Percentiles rank a stretch among this genome's conserved stretches.
phyloP scores from a whole-genome alignment of 2,888 invertebrate species.

The Camptogramma bilineatum region DNA sequence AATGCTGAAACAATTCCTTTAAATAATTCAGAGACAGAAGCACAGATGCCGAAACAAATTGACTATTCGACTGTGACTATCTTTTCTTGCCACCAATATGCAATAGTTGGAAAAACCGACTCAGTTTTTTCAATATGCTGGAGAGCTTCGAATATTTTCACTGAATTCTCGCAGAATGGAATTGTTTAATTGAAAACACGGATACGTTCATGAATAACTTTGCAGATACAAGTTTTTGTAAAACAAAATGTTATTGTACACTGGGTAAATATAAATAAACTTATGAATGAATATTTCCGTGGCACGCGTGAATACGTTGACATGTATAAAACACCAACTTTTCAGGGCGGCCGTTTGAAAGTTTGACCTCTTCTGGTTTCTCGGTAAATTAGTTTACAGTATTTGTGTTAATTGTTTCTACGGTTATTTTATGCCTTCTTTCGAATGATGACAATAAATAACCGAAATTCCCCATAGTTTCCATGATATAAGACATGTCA shows the following conservation, averaged over 20 bases:
- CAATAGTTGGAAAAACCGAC: neutral
- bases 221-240: neutral
- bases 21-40: neutral
- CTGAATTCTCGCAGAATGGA: neutral
- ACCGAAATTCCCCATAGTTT: too few relatives aligned
- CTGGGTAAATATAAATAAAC: too few relatives aligned
- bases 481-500: too few relatives aligned
- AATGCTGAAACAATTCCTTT: neutral
- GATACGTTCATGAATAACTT: neutral
- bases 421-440: too few relatives aligned
- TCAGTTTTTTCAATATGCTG: neutral
- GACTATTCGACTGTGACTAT: neutral
- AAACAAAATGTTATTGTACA: neutral
- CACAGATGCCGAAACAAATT: slow-evolving; percentile 1
- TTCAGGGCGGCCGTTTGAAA: too few relatives aligned
- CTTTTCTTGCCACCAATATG: neutral
- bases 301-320: too few relatives aligned
- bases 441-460: too few relatives aligned
- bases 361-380: too few relatives aligned
- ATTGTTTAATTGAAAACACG: neutral
- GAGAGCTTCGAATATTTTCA: neutral
- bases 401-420: too few relatives aligned
- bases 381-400: too few relatives aligned
- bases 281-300: too few relatives aligned
- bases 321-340: too few relatives aligned